Conservation (phyloP, 2,888 invertebrate genomes). For the Rapana venosa region DNA sequence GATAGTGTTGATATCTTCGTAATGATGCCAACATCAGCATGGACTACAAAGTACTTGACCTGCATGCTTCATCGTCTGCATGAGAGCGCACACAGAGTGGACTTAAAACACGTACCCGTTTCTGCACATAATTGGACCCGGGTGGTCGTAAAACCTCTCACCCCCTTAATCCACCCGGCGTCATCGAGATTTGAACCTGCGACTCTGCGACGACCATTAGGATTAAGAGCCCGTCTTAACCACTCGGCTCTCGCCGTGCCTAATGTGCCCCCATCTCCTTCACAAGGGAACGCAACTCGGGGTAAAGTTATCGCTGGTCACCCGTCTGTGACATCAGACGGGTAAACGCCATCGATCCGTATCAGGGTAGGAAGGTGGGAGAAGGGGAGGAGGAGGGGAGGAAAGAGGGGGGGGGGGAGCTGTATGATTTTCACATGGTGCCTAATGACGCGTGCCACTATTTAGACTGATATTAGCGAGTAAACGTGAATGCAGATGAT, state of each 20-base stretch:
- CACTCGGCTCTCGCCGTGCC: not conserved
- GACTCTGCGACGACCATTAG: not conserved
- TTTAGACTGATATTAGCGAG: conserved; percentile 1
- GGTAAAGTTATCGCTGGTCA: not conserved
- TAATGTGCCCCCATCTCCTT: not conserved
- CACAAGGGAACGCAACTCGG: not conserved
- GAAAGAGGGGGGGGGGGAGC: not conserved
- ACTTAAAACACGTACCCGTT: too few relatives aligned
- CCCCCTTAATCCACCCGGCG: not conserved
- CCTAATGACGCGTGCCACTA: not conserved
- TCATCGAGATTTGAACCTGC: not conserved
- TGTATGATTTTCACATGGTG: not conserved
- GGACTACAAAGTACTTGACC: too few relatives aligned
- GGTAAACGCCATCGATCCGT: not conserved
- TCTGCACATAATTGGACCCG: too few relatives aligned
- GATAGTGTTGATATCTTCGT: too few relatives aligned
- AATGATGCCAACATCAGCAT: too few relatives aligned
- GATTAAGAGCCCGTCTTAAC: not conserved
- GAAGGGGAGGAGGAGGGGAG: too few relatives aligned
- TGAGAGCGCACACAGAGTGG: too few relatives aligned
- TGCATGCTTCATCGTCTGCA: too few relatives aligned
- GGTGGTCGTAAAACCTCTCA: too few relatives aligned
- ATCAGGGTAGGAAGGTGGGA: not conserved
- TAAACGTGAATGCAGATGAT: not conserved
- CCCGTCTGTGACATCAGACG: not conserved